These are phyloP conservation scores for Julus scandinavius DNA, from an alignment of 2,888 invertebrate species.

Conservation along the genomic window DNA sequence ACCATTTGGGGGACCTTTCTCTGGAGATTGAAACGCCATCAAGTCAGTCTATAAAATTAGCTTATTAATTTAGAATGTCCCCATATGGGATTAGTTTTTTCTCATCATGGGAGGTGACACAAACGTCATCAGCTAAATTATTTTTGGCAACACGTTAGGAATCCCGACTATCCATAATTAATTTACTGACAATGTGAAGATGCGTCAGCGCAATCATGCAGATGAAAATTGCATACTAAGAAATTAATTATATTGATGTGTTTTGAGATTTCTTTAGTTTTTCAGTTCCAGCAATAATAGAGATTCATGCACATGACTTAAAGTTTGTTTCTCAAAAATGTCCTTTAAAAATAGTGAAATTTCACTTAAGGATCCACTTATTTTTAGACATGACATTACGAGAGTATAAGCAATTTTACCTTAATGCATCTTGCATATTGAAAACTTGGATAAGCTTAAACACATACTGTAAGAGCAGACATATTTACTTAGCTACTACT, in stretches of 20 bases:
- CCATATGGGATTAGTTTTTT: neutral
- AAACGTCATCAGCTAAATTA: neutral
- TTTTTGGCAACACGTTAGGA: neutral
- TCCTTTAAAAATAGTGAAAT: no score
- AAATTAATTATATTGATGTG: no score
- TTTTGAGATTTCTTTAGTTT: no score
- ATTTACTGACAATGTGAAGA: neutral
- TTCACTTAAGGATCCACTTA: no score
- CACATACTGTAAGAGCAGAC: neutral
- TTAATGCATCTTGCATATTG: neutral
- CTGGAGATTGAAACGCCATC: neutral
- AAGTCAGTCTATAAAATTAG: neutral
- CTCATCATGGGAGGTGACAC: neutral
- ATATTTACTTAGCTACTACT: constrained; percentile 12
- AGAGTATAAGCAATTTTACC: neutral
- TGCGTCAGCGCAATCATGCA: no score
- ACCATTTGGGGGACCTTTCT: no score
- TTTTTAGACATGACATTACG: no score
- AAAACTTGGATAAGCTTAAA: neutral
- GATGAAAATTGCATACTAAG: no score
- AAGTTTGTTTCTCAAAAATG: no score
- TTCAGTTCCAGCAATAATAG: no score
- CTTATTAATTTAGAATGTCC: neutral
- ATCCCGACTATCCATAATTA: neutral
- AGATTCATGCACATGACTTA: no score